Conservation (phyloP, 2,113 vertebrate species). For the Eulemur macaco region DNA sequence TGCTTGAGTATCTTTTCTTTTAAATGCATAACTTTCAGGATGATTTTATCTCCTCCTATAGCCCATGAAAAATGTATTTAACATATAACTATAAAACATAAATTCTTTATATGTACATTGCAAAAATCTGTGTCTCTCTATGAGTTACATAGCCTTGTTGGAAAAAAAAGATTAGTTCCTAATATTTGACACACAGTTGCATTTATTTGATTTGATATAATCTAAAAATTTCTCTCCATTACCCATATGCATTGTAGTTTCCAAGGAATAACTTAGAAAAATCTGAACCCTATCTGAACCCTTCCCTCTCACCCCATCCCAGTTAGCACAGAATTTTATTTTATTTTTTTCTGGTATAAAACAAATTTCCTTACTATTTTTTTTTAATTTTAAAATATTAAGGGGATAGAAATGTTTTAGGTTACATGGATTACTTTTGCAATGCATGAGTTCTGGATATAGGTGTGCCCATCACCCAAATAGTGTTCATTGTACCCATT, state of each 20-base stretch:
- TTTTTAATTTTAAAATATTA: no score
- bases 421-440: no score
- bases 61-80: neutral
- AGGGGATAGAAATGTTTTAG: no score
- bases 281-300: no score
- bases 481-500: no score
- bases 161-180: neutral
- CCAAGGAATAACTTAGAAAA: neutral
- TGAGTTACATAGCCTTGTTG: neutral
- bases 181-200: neutral
- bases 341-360: neutral
- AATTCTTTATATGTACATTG: neutral
- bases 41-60: neutral
- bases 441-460: no score
- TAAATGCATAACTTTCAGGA: neutral
- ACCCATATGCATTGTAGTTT: neutral
- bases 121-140: neutral
- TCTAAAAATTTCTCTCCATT: neutral
- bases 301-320: rapidly evolving
- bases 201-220: neutral
- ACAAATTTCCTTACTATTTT: no score
- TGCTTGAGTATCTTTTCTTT: neutral
- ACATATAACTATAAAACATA: neutral
- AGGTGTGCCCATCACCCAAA: no score
- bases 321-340: neutral